Evolutionary conservation across 2,797 vertebrate species (phyloP).

Genomic region (Pygocentrus nattereri): DNA sequence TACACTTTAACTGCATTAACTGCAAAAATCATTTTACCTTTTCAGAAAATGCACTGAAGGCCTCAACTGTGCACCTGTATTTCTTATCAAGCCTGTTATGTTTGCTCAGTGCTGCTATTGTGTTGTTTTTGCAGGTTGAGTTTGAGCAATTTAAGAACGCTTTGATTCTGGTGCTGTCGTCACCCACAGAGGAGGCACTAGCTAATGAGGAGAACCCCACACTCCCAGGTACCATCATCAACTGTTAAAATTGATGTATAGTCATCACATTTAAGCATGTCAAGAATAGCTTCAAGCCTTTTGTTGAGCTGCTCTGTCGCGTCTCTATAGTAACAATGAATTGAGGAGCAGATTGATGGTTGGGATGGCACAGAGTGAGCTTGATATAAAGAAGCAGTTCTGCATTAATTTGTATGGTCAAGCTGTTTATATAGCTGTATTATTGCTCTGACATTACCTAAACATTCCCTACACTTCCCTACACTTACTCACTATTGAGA

Average conservation of each 20-base stretch:
- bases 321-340: slow-evolving; percentile 20
- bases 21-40: slow-evolving; percentile 3
- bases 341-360: not conserved
- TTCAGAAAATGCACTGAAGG: not conserved
- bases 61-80: slow-evolving; percentile 30
- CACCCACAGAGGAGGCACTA: slow-evolving; percentile 70
- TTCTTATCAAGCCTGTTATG: not conserved
- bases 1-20: slow-evolving; percentile 30
- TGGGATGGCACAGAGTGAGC: not conserved
- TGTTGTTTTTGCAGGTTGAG: slow-evolving; percentile 83
- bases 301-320: not conserved
- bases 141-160: slow-evolving; percentile 96
- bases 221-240: slow-evolving; percentile 81
- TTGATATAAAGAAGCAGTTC: not conserved
- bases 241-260: not conserved
- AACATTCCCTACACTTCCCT: too few relatives aligned
- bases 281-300: not conserved
- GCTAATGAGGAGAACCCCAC: slow-evolving; percentile 78
- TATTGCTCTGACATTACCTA: not conserved
- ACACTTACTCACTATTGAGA: not conserved
- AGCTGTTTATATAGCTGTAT: not conserved
- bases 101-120: not conserved
- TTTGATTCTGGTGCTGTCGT: slow-evolving; percentile 90
- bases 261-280: not conserved
- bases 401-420: not conserved